Evolutionary conservation across 2,113 vertebrate species (phyloP).

Genomic region (Festucalex cinctus): DNA sequence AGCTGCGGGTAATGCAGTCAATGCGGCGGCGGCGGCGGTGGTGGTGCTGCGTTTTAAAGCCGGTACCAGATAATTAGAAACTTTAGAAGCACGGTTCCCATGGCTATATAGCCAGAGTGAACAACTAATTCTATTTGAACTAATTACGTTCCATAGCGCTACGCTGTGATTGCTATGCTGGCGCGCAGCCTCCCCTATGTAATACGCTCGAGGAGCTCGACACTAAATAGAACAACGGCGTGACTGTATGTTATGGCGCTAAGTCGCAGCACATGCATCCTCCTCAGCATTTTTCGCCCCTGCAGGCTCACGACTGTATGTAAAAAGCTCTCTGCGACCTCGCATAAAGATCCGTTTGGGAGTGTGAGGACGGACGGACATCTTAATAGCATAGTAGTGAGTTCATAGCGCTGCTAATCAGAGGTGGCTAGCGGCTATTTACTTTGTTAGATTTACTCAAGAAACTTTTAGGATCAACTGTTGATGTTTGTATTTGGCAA

Average conservation of each 20-base stretch:
- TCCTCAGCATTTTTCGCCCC: constrained; percentile 13
- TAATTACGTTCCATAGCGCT: constrained; percentile 71
- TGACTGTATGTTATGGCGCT: constrained; percentile 28
- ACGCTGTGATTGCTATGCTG: constrained; percentile 51
- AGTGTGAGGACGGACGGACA: constrained; percentile 33
- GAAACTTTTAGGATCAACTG: too few relatives aligned
- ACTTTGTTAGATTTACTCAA: too few relatives aligned
- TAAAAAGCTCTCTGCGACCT: constrained; percentile 19
- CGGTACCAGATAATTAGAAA: constrained; percentile 74
- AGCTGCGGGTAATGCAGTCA: constrained; percentile 56
- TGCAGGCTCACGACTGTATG: constrained; percentile 25
- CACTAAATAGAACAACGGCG: constrained; percentile 49
- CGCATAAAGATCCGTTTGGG: constrained; percentile 20
- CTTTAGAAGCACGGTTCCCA: constrained; percentile 73
- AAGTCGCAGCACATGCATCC: constrained; percentile 13
- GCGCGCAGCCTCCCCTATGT: constrained; percentile 48
- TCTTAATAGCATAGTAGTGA: not conserved
- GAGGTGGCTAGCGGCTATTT: too few relatives aligned
- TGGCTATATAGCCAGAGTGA: constrained; percentile 71
- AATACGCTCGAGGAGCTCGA: constrained; percentile 61
- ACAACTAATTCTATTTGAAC: constrained; percentile 74
- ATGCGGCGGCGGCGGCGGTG: constrained; percentile 42
- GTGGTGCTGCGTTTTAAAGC: constrained; percentile 69
- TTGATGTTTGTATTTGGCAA: too few relatives aligned
- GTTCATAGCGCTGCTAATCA: too few relatives aligned